phyloP scores from a whole-genome alignment of 2,888 invertebrate species.

The Plusia festucae region DNA sequence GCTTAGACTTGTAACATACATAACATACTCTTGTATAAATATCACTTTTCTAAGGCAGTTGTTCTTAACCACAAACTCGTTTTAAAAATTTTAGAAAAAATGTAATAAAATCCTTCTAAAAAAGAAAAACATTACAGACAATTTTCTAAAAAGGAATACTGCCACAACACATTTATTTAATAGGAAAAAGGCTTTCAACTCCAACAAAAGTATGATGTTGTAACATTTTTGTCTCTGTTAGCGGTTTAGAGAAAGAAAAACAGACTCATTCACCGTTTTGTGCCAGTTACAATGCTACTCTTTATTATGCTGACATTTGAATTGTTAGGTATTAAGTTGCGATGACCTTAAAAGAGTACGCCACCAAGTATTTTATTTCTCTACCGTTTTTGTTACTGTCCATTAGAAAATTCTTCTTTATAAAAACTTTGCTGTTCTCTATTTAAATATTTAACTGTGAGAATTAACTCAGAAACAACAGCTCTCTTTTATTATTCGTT shows the following conservation, averaged over 20 bases:
- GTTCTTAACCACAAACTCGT: background rate
- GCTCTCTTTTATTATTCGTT: no score
- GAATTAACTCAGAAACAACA: no score
- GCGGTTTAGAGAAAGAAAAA: conserved; percentile 32
- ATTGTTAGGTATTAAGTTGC: conserved; percentile 6
- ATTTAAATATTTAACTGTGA: no score
- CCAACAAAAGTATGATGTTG: conserved; percentile 38
- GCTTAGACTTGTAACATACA: no score
- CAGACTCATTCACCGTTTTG: conserved; percentile 29
- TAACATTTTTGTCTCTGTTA: conserved; percentile 31
- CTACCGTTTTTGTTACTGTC: background rate
- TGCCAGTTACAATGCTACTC: conserved; percentile 23
- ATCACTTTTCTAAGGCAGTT: no score
- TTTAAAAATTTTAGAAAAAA: background rate
- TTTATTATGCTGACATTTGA: conserved; percentile 15
- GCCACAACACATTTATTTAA: conserved; percentile 31
- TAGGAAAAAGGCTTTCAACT: conserved; percentile 33
- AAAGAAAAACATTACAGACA: background rate
- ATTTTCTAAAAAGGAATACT: conserved; percentile 6
- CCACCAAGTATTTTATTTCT: background rate
- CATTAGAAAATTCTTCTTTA: background rate
- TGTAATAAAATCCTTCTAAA: background rate
- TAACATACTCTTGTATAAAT: no score
- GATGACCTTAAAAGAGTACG: background rate
- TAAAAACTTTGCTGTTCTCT: background rate